Base-by-base conservation (phyloP, 2,888 invertebrate species). In the Philopedon plagiatum region DNA sequence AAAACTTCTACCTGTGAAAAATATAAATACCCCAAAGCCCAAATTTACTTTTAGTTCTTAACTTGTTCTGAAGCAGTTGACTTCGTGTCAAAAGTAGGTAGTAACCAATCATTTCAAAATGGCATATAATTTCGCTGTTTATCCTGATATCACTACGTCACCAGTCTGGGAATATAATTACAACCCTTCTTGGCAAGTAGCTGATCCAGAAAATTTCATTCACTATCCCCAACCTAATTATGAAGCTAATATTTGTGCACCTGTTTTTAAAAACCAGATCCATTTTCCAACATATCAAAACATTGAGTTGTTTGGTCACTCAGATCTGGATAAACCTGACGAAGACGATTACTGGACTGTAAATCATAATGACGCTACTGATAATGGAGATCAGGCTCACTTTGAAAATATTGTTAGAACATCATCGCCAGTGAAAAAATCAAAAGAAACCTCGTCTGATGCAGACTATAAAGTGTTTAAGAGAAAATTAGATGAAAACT, bases 331-430 rank as follows among this genome's bases (percentile, higher is more conserved):
- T 8, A 15, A 11, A 39, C 15, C 15, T 15, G 39, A 39, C 15
- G 39, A 39, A 39, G 1, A 39, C 34, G 11, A n/a, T 34, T 1
- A 4, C 9, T 34, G 34, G 34, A n/a, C n/a, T 34, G 11, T 7
- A 34, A 34, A 34, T 34, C n/a, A 34, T n/a, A 1, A 34, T 34
- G n/a, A 34, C 8, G n/a, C n/a, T n/a, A 4, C 11, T 4, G 4
- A n/a, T 4, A 5, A 23, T 23, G 2, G 0, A 7, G 29, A 19
- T 11, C 34, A 7, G 18, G 11, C 2, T 19, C 9, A 19, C 29
- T 56, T 56, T 18, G 34, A 56, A 34, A 34, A 34, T 1, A 56
- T 56, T 32, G 56, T 19, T 37, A 56, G 56, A 11, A 34, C 34
- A 7, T 56, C 56, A 1, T 34, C 19, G 7, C 34, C 18, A 18